These are phyloP conservation scores for Sebastes taczanowskii DNA, from an alignment of 2,797 vertebrate genomes.

Conservation along the genomic window DNA sequence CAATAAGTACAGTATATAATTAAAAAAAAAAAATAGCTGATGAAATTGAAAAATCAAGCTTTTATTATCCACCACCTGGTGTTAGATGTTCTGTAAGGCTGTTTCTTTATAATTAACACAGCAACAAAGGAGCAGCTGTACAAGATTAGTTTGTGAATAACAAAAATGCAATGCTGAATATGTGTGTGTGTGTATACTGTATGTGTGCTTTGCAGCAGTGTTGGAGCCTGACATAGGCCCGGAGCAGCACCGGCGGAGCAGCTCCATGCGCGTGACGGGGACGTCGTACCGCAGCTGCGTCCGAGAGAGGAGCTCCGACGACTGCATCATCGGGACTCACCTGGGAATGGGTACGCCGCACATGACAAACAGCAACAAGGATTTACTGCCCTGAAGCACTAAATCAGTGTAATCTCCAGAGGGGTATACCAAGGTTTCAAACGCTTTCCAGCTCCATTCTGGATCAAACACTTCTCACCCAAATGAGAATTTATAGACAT, in stretches of 20 bases:
- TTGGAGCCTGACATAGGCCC: slow-evolving; percentile 63
- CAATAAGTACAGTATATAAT: neutral
- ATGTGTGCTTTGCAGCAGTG: slow-evolving; percentile 33
- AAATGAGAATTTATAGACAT: neutral
- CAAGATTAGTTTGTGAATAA: neutral
- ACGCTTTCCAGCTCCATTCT: neutral
- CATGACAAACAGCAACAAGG: neutral
- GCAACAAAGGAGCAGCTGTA: neutral
- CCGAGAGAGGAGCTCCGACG: slow-evolving; percentile 84
- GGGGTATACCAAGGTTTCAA: neutral
- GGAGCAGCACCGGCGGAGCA: slow-evolving; percentile 88
- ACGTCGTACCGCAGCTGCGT: slow-evolving; percentile 82
- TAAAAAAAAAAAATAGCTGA: neutral
- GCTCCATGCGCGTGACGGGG: slow-evolving; percentile 86
- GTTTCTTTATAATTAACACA: neutral
- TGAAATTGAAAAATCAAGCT: neutral
- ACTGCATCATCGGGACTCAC: slow-evolving; percentile 86
- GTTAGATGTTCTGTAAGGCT: neutral
- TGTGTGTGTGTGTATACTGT: slow-evolving; percentile 14
- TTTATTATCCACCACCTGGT: neutral
- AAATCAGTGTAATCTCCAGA: neutral
- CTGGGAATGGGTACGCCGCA: slow-evolving; percentile 83
- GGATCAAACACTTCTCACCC: neutral
- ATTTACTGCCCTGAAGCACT: neutral
- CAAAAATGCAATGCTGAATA: neutral